A percentile compares a stretch with the other conserved stretches of the same genome.
These are phyloP conservation scores for Sinosuthora webbiana DNA, from an alignment of 2,113 vertebrate species.

Conservation along the genomic window DNA sequence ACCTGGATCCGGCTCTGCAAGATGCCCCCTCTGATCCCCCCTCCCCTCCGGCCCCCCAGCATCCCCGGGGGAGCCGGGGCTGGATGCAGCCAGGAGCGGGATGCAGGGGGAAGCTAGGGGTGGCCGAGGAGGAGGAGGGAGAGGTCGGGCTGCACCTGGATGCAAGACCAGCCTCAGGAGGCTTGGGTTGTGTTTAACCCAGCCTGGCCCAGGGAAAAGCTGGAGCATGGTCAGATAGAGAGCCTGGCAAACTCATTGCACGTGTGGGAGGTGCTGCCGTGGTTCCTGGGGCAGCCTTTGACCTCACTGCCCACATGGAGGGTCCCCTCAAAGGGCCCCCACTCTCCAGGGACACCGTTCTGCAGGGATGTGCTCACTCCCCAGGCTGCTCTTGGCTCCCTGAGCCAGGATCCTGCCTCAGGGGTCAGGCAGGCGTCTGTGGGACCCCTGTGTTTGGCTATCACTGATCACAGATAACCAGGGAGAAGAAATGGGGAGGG, in stretches of 20 bases:
- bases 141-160: constrained; percentile 60
- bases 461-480: not conserved
- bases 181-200: constrained; percentile 27
- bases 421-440: not conserved
- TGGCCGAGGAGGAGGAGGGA: constrained; percentile 11
- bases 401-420: not conserved
- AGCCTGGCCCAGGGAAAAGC: constrained; percentile 10
- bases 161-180: not conserved
- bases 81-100: constrained; percentile 52
- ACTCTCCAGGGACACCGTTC: not conserved
- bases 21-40: constrained; percentile 66
- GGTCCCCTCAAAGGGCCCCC: not conserved
- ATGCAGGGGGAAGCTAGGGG: constrained; percentile 49
- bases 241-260: not conserved
- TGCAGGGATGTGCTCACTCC: not conserved
- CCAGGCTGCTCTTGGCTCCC: not conserved
- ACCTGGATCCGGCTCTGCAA: constrained; percentile 59
- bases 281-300: not conserved
- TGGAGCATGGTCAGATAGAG: not conserved
- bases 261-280: not conserved
- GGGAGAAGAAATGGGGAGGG: not conserved
- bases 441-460: not conserved
- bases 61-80: constrained; percentile 23
- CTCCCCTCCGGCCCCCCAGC: constrained; percentile 39
- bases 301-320: not conserved